Base-by-base conservation (phyloP, 2,888 invertebrate species). In the Pseudolycoriella hygida region DNA sequence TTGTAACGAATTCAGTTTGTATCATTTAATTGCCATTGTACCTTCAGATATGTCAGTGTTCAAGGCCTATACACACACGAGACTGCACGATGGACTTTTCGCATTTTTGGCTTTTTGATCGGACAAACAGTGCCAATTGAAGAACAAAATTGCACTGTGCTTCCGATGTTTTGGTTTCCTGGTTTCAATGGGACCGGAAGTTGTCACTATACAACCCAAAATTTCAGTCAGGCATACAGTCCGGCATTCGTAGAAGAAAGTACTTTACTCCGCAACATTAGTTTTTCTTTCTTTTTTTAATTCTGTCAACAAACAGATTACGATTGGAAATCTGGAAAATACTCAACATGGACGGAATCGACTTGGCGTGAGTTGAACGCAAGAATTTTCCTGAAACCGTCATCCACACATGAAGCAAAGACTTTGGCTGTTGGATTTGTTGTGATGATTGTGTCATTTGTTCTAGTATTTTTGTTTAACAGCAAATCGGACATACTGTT, bases 281-380 rank as follows among this genome's bases (percentile, higher is more conserved):
- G 60, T 56, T 51, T 37, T 38, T 42, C 15, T 34, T 34, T 34
- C 6, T 34, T 34, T 4, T 34, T 12, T 12, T 34, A 5, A 34
- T 34, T 34, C 6, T 12, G 12, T 12, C 15, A n/a, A n/a, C n/a
- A n/a, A n/a, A 47, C 53, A 85, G 84, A 73, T 56, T 87, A 87
- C 57, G 74, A 86, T 57, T 77, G 82, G 74, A 66, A 70, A 17
- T 84, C 85, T 0, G 79, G 80, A 12, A 52, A 70, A 53, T 92
- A 80, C 62, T 87, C 89, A 3, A 78, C 87, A 11, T 90, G 90
- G 90, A 79, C 87, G 17, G 90, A 90, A 69, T 88, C 88, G 0
- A 76, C 83, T 38, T 92, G 90, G 88, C 68, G 71, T 46, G 68
- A 72, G 46, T 71, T 86, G 53, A 75, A 71, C 53, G 77, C 84